Evolutionary conservation across 2,113 vertebrate species (phyloP).

Genomic region (Aptenodytes patagonicus): DNA sequence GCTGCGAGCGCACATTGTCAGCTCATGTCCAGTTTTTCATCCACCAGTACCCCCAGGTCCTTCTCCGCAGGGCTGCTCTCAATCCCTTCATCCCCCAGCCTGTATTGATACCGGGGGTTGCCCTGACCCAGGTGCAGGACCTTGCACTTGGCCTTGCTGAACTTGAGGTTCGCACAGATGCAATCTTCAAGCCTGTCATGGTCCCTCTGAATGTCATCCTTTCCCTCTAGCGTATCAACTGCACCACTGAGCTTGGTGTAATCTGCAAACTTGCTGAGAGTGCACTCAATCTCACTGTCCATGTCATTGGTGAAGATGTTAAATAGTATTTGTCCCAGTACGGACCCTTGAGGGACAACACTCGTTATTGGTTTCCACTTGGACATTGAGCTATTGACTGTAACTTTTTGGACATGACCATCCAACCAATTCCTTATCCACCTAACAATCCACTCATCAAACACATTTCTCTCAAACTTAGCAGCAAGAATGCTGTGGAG

Average conservation of each 20-base stretch:
- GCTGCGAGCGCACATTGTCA: not conserved
- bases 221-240: not conserved
- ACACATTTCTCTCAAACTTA: not conserved
- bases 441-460: not conserved
- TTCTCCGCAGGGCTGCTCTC: not conserved
- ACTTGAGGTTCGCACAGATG: not conserved
- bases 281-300: not conserved
- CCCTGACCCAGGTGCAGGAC: not conserved
- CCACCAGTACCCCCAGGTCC: not conserved
- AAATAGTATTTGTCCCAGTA: not conserved
- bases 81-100: not conserved
- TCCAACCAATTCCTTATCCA: not conserved
- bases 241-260: not conserved
- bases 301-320: not conserved
- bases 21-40: not conserved
- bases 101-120: not conserved
- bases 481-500: not conserved
- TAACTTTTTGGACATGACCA: not conserved
- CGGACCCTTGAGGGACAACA: not conserved
- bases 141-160: not conserved
- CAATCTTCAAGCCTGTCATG: not conserved
- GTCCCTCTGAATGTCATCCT: not conserved
- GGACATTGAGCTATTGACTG: not conserved
- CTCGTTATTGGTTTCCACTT: not conserved
- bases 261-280: not conserved